Percentiles rank a stretch among this genome's conserved stretches.
Evolutionary conservation across 2,888 invertebrate genomes (phyloP).

Genomic region (Xylota segnis): DNA sequence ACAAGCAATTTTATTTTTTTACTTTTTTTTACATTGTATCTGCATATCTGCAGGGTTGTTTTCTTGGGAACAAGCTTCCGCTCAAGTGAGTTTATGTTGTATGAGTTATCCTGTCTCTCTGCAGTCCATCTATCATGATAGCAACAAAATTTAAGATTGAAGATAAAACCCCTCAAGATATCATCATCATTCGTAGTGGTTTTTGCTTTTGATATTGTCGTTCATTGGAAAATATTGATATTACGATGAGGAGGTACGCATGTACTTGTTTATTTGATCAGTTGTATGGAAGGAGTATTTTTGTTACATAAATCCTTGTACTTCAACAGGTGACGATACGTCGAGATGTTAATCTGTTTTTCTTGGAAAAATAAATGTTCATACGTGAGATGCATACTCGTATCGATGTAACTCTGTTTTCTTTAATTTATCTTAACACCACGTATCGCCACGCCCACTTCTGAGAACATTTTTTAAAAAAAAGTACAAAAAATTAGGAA

Average conservation of each 20-base stretch:
- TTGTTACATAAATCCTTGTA: neutral
- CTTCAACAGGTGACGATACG: neutral
- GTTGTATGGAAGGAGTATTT: neutral
- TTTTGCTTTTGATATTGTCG: neutral
- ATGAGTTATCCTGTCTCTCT: constrained; percentile 4
- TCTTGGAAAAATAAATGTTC: neutral
- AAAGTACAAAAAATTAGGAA: too few species aligned
- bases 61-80: neutral
- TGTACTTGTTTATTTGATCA: neutral
- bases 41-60: constrained; percentile 22
- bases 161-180: neutral
- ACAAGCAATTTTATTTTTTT: too few species aligned
- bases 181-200: constrained; percentile 11
- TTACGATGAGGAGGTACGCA: neutral
- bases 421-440: too few species aligned
- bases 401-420: too few species aligned
- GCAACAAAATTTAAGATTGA: constrained; percentile 1
- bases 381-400: too few species aligned
- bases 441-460: too few species aligned
- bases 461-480: too few species aligned
- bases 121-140: constrained; percentile 4
- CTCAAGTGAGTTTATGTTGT: constrained; percentile 20
- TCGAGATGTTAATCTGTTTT: neutral
- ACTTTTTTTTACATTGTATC: neutral
- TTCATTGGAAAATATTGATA: neutral